phyloP scores from a whole-genome alignment of 2,797 vertebrate species.

The Gallinago solitaria region DNA sequence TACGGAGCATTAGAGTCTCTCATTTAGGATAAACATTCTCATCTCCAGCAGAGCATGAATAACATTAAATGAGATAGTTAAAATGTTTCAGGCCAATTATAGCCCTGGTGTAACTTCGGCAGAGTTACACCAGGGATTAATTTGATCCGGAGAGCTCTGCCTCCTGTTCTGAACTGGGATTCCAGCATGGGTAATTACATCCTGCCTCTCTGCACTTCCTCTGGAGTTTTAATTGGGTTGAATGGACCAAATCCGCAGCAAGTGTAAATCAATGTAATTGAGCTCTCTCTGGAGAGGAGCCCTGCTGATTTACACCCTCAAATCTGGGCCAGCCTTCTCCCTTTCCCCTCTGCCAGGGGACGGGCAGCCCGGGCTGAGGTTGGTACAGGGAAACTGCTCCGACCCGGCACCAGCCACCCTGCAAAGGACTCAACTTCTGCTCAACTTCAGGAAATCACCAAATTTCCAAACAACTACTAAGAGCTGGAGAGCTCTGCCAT shows the following conservation, averaged over 20 bases:
- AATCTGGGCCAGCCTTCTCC: not conserved
- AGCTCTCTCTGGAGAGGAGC: slow-evolving; percentile 30
- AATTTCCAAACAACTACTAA: not conserved
- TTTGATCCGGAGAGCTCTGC: slow-evolving; percentile 57
- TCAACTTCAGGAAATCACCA: not conserved
- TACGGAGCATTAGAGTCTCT: slow-evolving; percentile 64
- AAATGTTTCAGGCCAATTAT: slow-evolving; percentile 72
- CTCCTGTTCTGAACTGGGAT: slow-evolving; percentile 61
- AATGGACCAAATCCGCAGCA: slow-evolving; percentile 43
- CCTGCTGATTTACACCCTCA: slow-evolving; percentile 19
- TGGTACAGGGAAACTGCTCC: not conserved
- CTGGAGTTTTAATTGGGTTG: slow-evolving; percentile 63
- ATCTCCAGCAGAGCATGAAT: slow-evolving; percentile 72
- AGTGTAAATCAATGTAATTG: slow-evolving; percentile 47
- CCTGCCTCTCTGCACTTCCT: slow-evolving; percentile 57
- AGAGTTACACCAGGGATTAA: slow-evolving; percentile 62
- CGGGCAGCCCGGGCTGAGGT: not conserved
- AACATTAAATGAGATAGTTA: slow-evolving; percentile 75
- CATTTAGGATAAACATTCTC: slow-evolving; percentile 75
- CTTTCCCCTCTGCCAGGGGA: not conserved
- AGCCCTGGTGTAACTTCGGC: slow-evolving; percentile 61
- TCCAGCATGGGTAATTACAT: slow-evolving; percentile 59
- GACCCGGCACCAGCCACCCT: not conserved
- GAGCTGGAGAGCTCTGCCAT: not conserved
- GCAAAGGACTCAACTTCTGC: not conserved